These are phyloP conservation scores for Cyclophora punctaria DNA, from an alignment of 2,888 invertebrate species.

Conservation along the genomic window DNA sequence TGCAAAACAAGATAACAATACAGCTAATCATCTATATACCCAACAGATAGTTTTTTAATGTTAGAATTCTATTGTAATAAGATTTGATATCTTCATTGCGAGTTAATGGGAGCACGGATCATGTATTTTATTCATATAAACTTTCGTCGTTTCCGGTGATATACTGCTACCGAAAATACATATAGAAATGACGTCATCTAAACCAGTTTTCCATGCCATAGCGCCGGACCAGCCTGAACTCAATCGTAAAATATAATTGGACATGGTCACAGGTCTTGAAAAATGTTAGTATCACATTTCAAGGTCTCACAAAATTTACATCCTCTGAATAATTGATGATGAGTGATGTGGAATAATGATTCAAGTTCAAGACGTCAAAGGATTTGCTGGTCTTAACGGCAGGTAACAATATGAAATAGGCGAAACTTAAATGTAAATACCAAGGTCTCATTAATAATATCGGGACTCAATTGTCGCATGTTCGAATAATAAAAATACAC, in stretches of 20 bases:
- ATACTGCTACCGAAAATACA: not conserved
- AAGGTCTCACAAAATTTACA: not conserved
- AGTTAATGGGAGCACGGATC: too few species aligned
- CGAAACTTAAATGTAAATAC: too few species aligned
- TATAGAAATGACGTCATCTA: conserved; percentile 11
- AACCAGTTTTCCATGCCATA: conserved; percentile 7
- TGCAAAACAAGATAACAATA: conserved; percentile 15
- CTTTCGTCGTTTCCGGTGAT: not conserved
- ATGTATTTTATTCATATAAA: not conserved
- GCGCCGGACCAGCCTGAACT: conserved; percentile 3
- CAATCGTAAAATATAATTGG: conserved; percentile 18
- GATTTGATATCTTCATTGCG: too few species aligned
- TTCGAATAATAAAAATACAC: too few species aligned
- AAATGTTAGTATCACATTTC: not conserved
- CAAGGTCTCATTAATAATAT: too few species aligned
- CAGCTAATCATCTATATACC: too few species aligned
- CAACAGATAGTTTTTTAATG: too few species aligned
- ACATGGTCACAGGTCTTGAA: not conserved
- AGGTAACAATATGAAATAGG: too few species aligned
- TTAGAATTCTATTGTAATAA: too few species aligned
- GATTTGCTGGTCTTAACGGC: too few species aligned
- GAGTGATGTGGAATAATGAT: conserved; percentile 1
- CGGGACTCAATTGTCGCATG: too few species aligned
- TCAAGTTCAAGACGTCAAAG: too few species aligned
- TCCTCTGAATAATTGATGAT: not conserved